Evolutionary conservation across 2,888 invertebrate species (phyloP).

Genomic region (Monopis laevigella): DNA sequence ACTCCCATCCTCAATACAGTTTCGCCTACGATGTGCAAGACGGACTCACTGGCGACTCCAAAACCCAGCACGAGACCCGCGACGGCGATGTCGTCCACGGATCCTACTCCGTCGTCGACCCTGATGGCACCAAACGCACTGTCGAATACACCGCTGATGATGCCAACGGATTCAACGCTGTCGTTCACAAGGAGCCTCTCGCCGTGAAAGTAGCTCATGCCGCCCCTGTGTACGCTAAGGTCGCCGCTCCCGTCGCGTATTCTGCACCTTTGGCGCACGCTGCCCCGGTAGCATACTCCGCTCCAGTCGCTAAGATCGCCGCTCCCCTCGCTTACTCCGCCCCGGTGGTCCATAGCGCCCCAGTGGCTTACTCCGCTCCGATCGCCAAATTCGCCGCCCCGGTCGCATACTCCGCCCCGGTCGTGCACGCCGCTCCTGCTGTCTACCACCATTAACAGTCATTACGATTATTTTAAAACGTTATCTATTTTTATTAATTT

Average conservation of each 20-base stretch:
- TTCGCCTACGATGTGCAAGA: constrained; percentile 29
- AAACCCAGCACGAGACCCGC: constrained; percentile 51
- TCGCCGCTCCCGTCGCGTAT: constrained; percentile 22
- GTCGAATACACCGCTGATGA: constrained; percentile 40
- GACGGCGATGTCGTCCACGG: constrained; percentile 58
- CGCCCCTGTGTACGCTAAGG: constrained; percentile 29
- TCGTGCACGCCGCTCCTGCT: constrained; percentile 35
- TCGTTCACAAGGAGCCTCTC: constrained; percentile 29
- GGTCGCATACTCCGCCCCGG: constrained; percentile 27
- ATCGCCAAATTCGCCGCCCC: constrained; percentile 31
- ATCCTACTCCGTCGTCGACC: constrained; percentile 43
- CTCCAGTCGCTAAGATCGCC: constrained; percentile 16
- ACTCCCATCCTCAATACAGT: constrained; percentile 65
- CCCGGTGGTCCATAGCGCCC: constrained; percentile 29
- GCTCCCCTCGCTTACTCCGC: constrained; percentile 17
- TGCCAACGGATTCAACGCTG: constrained; percentile 18
- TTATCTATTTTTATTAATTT: constrained; percentile 13
- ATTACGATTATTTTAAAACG: constrained; percentile 4
- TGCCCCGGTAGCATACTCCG: constrained; percentile 23
- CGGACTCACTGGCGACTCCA: constrained; percentile 34
- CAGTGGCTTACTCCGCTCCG: constrained; percentile 27
- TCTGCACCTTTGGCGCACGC: constrained; percentile 13
- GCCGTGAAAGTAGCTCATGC: constrained; percentile 33
- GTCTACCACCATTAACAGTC: constrained; percentile 21
- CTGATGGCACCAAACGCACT: constrained; percentile 38